These are phyloP conservation scores for Drosophila imparisetae DNA, from an alignment of 2,888 invertebrate genomes.

Conservation along the genomic window DNA sequence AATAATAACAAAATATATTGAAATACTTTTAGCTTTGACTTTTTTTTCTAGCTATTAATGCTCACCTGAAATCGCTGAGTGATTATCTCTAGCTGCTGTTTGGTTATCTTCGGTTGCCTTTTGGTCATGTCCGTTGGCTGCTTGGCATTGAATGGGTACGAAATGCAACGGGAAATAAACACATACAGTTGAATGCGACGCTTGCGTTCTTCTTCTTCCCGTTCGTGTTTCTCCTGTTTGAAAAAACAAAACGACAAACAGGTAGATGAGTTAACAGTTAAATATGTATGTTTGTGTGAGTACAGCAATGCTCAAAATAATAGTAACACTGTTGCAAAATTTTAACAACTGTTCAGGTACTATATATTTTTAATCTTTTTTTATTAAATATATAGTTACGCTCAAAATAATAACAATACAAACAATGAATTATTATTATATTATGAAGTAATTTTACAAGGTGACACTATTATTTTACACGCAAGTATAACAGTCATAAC, in stretches of 20 bases:
- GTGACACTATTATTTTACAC: background rate
- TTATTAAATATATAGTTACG: background rate
- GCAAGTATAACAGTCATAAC: background rate
- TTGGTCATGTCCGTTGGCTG: conserved; percentile 99
- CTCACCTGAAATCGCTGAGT: conserved; percentile 96
- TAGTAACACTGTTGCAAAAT: background rate
- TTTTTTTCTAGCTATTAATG: background rate
- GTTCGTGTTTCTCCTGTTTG: conserved; percentile 94
- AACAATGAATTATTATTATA: background rate
- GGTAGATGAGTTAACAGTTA: background rate
- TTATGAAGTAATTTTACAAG: background rate
- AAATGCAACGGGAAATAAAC: conserved; percentile 98
- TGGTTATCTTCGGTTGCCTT: conserved; percentile 97
- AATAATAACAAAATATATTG: background rate
- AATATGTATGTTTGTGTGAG: background rate
- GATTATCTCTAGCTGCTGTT: conserved; percentile 97
- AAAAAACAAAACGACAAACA: background rate
- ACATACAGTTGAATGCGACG: conserved; percentile 98
- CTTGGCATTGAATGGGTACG: conserved; percentile 99
- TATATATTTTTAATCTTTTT: background rate
- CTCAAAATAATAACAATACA: background rate
- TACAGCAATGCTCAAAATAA: background rate
- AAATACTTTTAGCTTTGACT: background rate
- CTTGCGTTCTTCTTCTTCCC: conserved; percentile 98
- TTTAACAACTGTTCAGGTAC: background rate